Base-by-base conservation (phyloP, 2,797 vertebrate genomes). In the Notolabrus celidotus region DNA sequence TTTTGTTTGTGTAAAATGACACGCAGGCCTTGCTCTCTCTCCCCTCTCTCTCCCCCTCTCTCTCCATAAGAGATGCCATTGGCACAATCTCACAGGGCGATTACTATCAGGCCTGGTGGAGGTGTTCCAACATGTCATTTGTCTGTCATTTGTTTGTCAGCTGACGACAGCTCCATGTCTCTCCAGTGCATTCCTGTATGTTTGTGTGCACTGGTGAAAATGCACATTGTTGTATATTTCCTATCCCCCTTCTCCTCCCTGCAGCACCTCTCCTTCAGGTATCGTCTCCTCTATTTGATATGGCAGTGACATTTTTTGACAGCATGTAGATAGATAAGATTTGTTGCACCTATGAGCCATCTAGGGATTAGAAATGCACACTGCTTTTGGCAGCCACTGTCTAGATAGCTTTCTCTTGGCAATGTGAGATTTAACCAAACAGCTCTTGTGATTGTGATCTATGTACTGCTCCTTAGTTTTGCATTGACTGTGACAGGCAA, bases 111-210 rank as follows among this genome's bases (percentile, higher is more conserved):
- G 90, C 86, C 86, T 87, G 80, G 84, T 89, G 83, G 90, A 93
- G 92, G 90, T 92, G 92, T 92, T 94, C 91, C 91, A 92, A 88
- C 92, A 87, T 93, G 94, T 94, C 94, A 94, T 93, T 94, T 93
- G 91, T 93, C 91, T 93, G 93, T 95, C 94, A 94, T 94, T 93
- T 95, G 92, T 94, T 93, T 94, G 91, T 93, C 93, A 93, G 88
- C 89, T 76, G 88, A 91, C 87, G 85, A 91, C 90, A 89, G 88
- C 86, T 89, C 88, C 72, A 78, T 87, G 88, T 87, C 85, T 88
- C 89, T 88, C 89, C 75, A 36, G 86, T 85, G 86, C 83, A 84
- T 90, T 87, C 79, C 74, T 76, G 80, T 56, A 15, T 49, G 72
- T 54, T 71, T 67, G 29, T 49, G 49, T 11, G 50, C 55, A 41